Evolutionary conservation across 2,113 vertebrate genomes (phyloP).

Genomic region (Symphodus melops): DNA sequence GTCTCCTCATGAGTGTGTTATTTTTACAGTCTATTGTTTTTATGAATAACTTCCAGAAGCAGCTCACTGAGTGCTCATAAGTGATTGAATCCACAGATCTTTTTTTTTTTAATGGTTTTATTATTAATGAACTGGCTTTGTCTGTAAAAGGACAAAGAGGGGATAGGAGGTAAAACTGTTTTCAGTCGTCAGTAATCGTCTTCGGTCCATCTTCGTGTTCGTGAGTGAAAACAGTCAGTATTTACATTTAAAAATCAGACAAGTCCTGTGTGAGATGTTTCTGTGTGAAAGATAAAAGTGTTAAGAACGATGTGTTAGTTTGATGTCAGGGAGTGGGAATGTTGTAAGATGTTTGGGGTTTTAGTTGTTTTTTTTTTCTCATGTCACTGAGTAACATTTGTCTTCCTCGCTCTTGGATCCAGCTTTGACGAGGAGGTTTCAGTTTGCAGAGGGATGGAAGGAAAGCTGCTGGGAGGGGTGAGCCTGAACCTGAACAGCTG

Average conservation of each 20-base stretch:
- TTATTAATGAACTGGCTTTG: constrained; percentile 68
- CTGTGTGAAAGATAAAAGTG: constrained; percentile 12
- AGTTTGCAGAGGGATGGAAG: constrained; percentile 89
- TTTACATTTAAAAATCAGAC: constrained; percentile 25
- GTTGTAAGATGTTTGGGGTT: constrained; percentile 8
- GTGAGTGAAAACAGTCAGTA: constrained; percentile 21
- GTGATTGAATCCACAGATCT: background rate
- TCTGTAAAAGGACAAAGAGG: constrained; percentile 41
- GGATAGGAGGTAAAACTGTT: background rate
- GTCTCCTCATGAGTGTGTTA: too few relatives aligned
- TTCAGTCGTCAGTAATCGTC: constrained; percentile 6
- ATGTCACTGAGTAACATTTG: background rate
- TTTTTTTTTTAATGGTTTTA: constrained; percentile 57
- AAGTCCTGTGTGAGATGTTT: background rate
- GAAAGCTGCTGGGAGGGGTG: constrained; percentile 81
- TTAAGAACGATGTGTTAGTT: constrained; percentile 3
- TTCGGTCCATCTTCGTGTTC: constrained; percentile 15
- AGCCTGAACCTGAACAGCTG: constrained; percentile 85
- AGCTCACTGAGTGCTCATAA: background rate
- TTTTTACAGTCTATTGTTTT: too few relatives aligned
- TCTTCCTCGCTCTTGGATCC: constrained; percentile 16
- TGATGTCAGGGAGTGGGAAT: constrained; percentile 40
- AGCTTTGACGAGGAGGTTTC: constrained; percentile 17
- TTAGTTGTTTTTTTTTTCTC: background rate
- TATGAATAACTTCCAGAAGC: background rate